Base-by-base conservation (phyloP, 1,140 invertebrate genomes). In the Cydia pomonella region DNA sequence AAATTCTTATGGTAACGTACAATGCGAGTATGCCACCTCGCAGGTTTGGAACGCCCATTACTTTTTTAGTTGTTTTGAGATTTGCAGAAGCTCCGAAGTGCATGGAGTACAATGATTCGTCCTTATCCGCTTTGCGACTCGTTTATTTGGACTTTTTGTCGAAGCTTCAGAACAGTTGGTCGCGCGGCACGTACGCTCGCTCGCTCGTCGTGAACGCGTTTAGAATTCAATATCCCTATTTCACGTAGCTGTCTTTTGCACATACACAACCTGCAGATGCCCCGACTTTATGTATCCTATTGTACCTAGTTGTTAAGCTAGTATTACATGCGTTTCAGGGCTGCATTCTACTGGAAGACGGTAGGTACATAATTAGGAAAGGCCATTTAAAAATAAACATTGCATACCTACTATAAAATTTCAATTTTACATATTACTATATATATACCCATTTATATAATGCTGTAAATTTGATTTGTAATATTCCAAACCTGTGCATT, bases 141-240 rank as follows among this genome's bases (percentile, higher is more conserved):
- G 82, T 88, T 79, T 80, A 84, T 87, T 84, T 80, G 69, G 77
- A 87, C 76, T 88, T 87, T 86, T 87, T 85, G 77, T 79, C 63
- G 78, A 80, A 80, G 80, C 79, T 81, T 79, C 76, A 75, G 78
- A 84, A 79, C 80, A 77, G 82, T 82, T 80, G 83, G 79, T 82
- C 81, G 82, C 79, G 79, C 16, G 76, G 71, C 83, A 85, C 83
- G 83, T 85, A 83, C 83, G 78, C 79, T 82, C 82, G 78, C 79
- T 82, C 82, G 83, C 79, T 81, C 79, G 80, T 79, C 75, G 77
- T 16, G 66, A 72, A 84, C 84, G 80, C 81, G 84, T 77, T 83
- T 80, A 78, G 86, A 87, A 87, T 87, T 87, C 84, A 87, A 87
- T 87, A 85, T 84, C 75, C 79, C 74, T 79, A 84, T 80, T 87